Base-by-base conservation (phyloP, 1,140 invertebrate species). In the Drosophila parvula region DNA sequence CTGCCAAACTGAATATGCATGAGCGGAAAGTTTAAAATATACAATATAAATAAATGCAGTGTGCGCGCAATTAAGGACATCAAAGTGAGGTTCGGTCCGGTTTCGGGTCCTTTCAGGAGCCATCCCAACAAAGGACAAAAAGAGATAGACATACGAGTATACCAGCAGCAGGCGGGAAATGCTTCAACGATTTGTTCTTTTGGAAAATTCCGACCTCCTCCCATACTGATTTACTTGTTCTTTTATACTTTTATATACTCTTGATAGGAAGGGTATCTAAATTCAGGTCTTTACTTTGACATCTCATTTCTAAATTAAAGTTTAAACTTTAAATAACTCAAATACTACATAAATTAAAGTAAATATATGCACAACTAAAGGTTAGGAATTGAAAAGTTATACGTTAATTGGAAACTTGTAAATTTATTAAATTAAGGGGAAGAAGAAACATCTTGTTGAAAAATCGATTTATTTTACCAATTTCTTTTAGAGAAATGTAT, bases 21-120 rank as follows among this genome's bases (percentile, higher is more conserved):
- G 82, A 85, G 78, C 60, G 60, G 48, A 85, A 85, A 81, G 68
- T 84, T 78, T 85, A 81, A 85, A 81, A 85, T 81, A 85, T 85
- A 85, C 81, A 85, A 81, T 81, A 86, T 85, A 85, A 81, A 85
- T 85, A 86, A 82, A 81, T 77, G 71, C 75, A 86, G 79, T 86
- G 79, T 86, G 82, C 76, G 70, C 79, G 82, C 79, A 82, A 86
- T 86, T 88, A 86, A 86, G 79, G 78, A 63, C 81, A 43, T 75
- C 81, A 69, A 84, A 78, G 63, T 80, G 78, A 67, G 44, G 32
- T 36, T 62, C 34, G 14, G 34, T 62, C 43, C 32, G 30, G 22
- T 55, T 43, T 43, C 50, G 38, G 28, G 11, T 70, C 32, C 64
- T 48, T 71, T 69, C 53, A 34, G 41, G 12, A 56, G 22, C 47